Base-by-base conservation (phyloP, 37 sponge, comb jelly and placozoan genomes). In the Eunapius fragilis region DNA sequence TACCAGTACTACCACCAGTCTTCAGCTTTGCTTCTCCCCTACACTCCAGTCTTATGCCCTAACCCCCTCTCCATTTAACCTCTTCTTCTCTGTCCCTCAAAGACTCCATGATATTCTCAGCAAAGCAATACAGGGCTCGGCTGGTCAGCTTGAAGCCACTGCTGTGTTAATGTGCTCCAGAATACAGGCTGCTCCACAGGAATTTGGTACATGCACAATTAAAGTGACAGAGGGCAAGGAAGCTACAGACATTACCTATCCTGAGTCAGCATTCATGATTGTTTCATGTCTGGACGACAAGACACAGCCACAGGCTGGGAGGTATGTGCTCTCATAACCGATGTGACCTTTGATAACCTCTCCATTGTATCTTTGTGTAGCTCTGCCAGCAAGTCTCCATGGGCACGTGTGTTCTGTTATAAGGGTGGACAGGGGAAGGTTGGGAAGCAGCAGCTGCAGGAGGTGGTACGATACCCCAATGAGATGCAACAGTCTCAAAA, bases 381-480 rank as follows among this genome's bases (percentile, higher is more conserved):
- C 31, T 70, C 79, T 13, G 71, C 58, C 19, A 87, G 84, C 82
- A 91, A 92, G 87, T 85, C 87, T 25, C 88, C 89, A 0, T 93
- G 94, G 94, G 91, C 88, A 13, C 68, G 88, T 32, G 79, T 92
- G n/a, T 83, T 88, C 69, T 86, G 84, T 76, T 96, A 90, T 72
- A 69, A 72, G 25, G 92, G 94, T 38, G 93, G 88, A 22, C 85
- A 88, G 72, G 92, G 94, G 6, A 88, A 89, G 50, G 89, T 78
- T 69, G 98, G 98, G 36, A 67, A 82, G n/a, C 86, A 87, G 31
- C 93, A 90, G 70, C 69, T 93, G 19, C 93, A 91, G 67, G 99
- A 98, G 71, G 95, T 98, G 33, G 81, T 85, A 26, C 93, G 93
- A 67, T 98, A 96, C 83, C 99, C 99, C 37, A 89, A 89, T 48